Evolutionary conservation across 2,113 vertebrate genomes (phyloP), one percentile per base, ranked within the genome.

Genomic region (Melanotaenia duboulayi): DNA sequence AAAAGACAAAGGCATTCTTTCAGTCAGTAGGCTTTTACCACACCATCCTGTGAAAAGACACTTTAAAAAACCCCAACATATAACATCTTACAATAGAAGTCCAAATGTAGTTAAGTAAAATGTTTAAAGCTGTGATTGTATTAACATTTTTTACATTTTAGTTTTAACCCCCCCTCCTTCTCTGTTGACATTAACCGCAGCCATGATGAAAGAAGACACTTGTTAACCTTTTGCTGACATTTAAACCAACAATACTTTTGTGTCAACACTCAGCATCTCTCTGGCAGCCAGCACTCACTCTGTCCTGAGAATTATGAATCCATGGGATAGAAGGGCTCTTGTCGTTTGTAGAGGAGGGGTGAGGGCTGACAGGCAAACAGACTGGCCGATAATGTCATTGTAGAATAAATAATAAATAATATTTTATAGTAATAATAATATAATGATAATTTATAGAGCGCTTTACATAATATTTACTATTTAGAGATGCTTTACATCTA

Each of bases 251-350:
- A 44, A 50, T 23, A 17, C n/a, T 19, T 64, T 51, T 68, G 42
- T 51, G 8, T 67, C 61, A 35, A 35, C 32, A 35, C 32, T 35
- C 32, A 35, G 32, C 28, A 28, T 28, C 28, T 51, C 48, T 14
- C 40, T 67, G 66, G 55, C 64, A 58, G 76, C 37, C 25, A 22
- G 7, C 1, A 20, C 46, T 76, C 78, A 75, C 58, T 76, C 75
- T 72, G 65, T 71, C 76, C 58, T 42, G 39, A 71, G 56, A 23
- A 64, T 67, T 74, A 76, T 72, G 63, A 85, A 52, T 56, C 50
- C 24, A 11, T 51, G 46, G 59, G 62, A 49, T 75, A 42, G 49
- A 67, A 71, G 48, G 1, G 61, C 51, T 71, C 61, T 64, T 55
- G 52, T 72, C 32, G 10, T 64, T 32, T 48, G 12, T 16, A 20